Base-by-base conservation (phyloP, 2,888 invertebrate genomes). In the Blastobasis lacticolella region DNA sequence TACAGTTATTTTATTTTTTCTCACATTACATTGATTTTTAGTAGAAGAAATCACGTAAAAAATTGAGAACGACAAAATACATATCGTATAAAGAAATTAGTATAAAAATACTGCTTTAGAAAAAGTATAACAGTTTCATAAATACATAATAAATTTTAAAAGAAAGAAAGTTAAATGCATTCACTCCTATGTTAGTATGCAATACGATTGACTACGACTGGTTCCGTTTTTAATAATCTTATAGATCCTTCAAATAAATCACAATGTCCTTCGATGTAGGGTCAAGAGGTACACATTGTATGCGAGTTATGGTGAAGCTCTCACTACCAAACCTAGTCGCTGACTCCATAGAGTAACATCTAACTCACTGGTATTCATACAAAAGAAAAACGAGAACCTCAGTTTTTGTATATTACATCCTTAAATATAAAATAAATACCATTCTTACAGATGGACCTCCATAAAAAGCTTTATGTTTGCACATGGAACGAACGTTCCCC, bases 21-120 rank as follows among this genome's bases (percentile, higher is more conserved):
- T 72, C 69, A 69, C 72, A 66, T 76, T 79, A 81, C 71, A 80
- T 77, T 64, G 62, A 71, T 75, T 81, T 85, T 85, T 81, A 84
- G 69, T 60, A 60, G 69, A 81, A 83, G 73, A 84, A 80, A 80
- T 68, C 69, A 74, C 73, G 67, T 79, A 77, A 73, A 78, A 76
- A 76, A 75, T 71, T 52, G 71, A 69, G 67, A 71, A 77, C 78
- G 71, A 73, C 73, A 68, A 75, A 73, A 42, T 42, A 42, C 6
- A 42, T 42, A 42, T 23, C n/a, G 42, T 42, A 70, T 51, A 38
- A 45, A 69, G 78, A 78, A 83, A 85, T 82, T 81, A 83, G 82
- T 87, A 87, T 66, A 86, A 87, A 87, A 87, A 87, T 87, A 87
- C 82, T 82, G 83, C 72, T 68, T 70, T 67, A 68, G 58, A 70